Evolutionary conservation across 1,140 invertebrate species (phyloP).

Genomic region (Micrasema longulum): DNA sequence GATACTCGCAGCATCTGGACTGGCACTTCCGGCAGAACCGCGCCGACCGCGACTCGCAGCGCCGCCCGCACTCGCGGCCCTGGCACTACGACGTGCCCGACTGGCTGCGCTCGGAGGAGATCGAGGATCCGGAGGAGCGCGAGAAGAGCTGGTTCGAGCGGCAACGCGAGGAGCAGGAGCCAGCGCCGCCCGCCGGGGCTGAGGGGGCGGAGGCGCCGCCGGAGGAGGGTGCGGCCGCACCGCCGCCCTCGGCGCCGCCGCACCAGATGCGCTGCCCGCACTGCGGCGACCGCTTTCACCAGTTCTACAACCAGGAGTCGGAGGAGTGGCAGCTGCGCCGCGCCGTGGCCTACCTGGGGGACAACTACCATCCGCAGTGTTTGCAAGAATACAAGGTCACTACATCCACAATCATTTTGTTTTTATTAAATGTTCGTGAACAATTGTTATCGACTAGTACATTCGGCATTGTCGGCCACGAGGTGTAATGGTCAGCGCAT

Average conservation of each 20-base stretch:
- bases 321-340: slow-evolving; percentile 95
- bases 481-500: too few relatives aligned
- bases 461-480: too few relatives aligned
- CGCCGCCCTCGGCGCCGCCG: slow-evolving; percentile 63
- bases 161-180: slow-evolving; percentile 71
- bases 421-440: too few relatives aligned
- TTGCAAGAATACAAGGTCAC: slow-evolving; percentile 88
- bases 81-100: slow-evolving; percentile 93
- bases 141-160: slow-evolving; percentile 91
- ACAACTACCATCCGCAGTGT: slow-evolving; percentile 91
- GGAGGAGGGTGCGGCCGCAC: slow-evolving; percentile 29
- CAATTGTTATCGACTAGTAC: too few relatives aligned
- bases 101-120: slow-evolving; percentile 95
- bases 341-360: slow-evolving; percentile 81
- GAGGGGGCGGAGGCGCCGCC: background rate
- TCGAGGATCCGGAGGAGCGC: slow-evolving; percentile 92
- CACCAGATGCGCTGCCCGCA: slow-evolving; percentile 79
- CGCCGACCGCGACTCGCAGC: slow-evolving; percentile 84
- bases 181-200: slow-evolving; percentile 58
- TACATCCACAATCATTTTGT: too few relatives aligned
- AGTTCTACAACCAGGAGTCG: slow-evolving; percentile 94
- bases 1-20: slow-evolving; percentile 93
- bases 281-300: slow-evolving; percentile 91
- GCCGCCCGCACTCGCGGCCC: slow-evolving; percentile 83
- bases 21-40: slow-evolving; percentile 97